Evolutionary conservation across 2,797 vertebrate genomes (phyloP), one percentile per base, ranked within the genome.

Genomic region (Melopsittacus undulatus): DNA sequence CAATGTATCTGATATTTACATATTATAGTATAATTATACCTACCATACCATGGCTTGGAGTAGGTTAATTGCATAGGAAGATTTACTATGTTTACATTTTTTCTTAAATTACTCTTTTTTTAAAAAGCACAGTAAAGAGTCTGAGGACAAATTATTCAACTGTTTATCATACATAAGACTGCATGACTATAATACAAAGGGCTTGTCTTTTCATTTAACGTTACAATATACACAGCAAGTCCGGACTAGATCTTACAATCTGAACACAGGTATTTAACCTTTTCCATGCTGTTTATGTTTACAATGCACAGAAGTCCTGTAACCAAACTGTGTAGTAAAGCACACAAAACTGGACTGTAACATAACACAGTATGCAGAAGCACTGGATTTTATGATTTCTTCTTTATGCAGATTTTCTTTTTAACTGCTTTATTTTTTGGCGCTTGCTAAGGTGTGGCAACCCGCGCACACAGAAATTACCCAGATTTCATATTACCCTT

Each of bases 81-180:
- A 92, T 96, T 98, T 96, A 98, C 97, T 97, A 92, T 57, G 92
- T 97, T 97, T 98, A 97, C 97, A 97, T 97, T 97, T 95, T 96
- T 42, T 34, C 95, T 97, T 97, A 97, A 97, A 97, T 98, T 96
- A 95, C 93, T 93, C 86, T 95, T 63, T 61, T 64, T 49, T 76
- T 78, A 97, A 98, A 98, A 97, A 97, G 97, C 97, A 98, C 97
- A 98, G 98, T 98, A 98, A 98, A 98, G 98, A 99, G 98, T 98
- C 99, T 98, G 98, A 99, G 98, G 98, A 98, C 98, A 98, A 98
- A 99, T 99, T 99, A 99, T 99, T 99, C 99, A 99, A 99, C 98
- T 99, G 99, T 99, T 99, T 99, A 99, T 99, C 99, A 99, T 99
- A 99, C 99, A 99, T 99, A 99, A 99, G 99, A 99, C 99, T 99